Base-by-base conservation (phyloP, 2,113 vertebrate species). In the Hypanus sabinus region DNA sequence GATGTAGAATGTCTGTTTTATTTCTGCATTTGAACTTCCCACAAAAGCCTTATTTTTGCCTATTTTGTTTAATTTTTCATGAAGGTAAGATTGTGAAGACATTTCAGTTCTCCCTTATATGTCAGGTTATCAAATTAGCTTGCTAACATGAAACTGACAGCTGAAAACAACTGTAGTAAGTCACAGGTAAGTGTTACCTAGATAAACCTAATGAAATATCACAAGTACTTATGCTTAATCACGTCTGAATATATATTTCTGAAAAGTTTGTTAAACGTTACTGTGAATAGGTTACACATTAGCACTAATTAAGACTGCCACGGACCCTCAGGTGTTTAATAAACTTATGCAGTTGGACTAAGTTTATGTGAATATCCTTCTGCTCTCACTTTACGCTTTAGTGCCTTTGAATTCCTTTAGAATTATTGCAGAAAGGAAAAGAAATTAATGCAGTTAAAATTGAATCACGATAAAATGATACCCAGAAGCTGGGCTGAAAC, bases 241-340 rank as follows among this genome's bases (percentile, higher is more conserved):
- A 73, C 36, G 68, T 46, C 38, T 14, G 38, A 93, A 70, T 93
- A 27, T 93, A 75, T 36, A 73, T 75, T 93, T 12, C 70, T 73
- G 91, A 93, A 93, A 93, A 93, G 91, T 93, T 93, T 93, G 91
- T 75, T 93, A 73, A 73, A 93, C 30, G 91, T 93, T 93, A 55
- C 70, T 93, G 70, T 93, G 91, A 93, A 93, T 55, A 93, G 91
- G 68, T 93, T 73, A 93, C 38, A 55, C 91, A 93, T 93, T 93
- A 93, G 91, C 70, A 93, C 91, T 93, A 73, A 93, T 93, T 93
- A 93, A 93, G 68, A 14, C 36, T 93, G 70, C 68, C 68, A 93
- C 68, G 55, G 91, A 93, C 68, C 91, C 38, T 73, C 91, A 93
- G 91, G 91, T 93, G 91, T 93, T 93, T 71, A 93, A 75, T 93